These are phyloP conservation scores for Drosophila engyochracea DNA, from an alignment of 2,888 invertebrate genomes.

Conservation along the genomic window DNA sequence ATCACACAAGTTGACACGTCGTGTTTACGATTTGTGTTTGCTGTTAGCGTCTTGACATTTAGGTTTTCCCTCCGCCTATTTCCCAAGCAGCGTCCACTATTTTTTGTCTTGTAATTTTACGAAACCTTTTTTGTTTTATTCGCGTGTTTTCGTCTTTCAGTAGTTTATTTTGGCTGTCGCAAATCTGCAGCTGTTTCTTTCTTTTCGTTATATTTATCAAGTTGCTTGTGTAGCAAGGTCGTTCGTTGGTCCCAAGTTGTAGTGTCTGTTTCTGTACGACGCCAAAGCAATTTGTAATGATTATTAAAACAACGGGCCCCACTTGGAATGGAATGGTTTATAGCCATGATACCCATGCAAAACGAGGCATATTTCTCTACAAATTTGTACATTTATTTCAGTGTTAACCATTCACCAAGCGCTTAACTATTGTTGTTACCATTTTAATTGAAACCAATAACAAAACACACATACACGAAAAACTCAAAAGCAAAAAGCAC, in stretches of 20 bases:
- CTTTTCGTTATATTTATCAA: constrained; percentile 57
- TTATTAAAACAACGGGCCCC: constrained; percentile 75
- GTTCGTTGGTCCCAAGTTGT: constrained; percentile 69
- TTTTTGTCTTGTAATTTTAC: constrained; percentile 56
- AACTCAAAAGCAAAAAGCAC: constrained; percentile 37
- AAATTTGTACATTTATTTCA: constrained; percentile 53
- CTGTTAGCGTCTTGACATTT: constrained; percentile 28
- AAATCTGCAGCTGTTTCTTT: constrained; percentile 49
- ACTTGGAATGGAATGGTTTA: constrained; percentile 57
- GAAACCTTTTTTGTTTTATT: constrained; percentile 44
- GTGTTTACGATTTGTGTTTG: constrained; percentile 36
- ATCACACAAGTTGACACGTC: constrained; percentile 35
- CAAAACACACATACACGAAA: constrained; percentile 19
- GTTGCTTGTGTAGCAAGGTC: constrained; percentile 78
- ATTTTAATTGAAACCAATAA: constrained; percentile 73
- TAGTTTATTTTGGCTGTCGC: constrained; percentile 45
- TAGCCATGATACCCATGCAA: constrained; percentile 57
- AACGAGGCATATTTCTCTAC: constrained; percentile 48
- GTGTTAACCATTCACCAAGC: constrained; percentile 64
- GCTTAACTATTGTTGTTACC: constrained; percentile 70
- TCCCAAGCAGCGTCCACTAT: constrained; percentile 44
- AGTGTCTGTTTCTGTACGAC: constrained; percentile 38
- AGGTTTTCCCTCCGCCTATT: constrained; percentile 42
- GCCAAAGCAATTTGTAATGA: constrained; percentile 78
- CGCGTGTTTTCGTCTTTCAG: constrained; percentile 15